Percentiles rank a stretch among this genome's conserved stretches.
These are phyloP conservation scores for Corticium candelabrum DNA, from an alignment of 37 sponge, comb jelly and placozoan genomes.

Conservation along the genomic window DNA sequence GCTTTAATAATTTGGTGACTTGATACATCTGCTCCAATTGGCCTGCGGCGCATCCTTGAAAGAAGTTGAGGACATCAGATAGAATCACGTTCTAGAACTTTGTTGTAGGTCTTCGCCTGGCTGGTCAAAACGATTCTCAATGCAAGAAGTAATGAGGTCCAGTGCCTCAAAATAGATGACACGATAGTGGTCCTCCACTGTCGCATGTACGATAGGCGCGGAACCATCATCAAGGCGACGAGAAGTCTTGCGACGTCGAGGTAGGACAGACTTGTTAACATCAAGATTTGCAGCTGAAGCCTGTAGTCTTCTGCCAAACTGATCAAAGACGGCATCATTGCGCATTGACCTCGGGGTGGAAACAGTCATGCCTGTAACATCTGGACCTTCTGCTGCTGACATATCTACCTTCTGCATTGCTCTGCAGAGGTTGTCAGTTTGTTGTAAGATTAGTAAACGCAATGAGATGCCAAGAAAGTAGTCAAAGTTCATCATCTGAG, in stretches of 20 bases:
- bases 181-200: constrained; percentile 29
- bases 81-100: constrained; percentile 11
- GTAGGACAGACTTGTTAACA: constrained; percentile 40
- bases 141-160: constrained; percentile 42
- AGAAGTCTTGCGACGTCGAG: constrained; percentile 41
- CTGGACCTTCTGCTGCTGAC: constrained; percentile 64
- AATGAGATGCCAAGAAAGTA: constrained; percentile 40
- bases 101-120: constrained; percentile 27
- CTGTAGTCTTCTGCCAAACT: constrained; percentile 39
- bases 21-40: neutral
- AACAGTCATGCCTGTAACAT: constrained; percentile 49
- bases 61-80: constrained; percentile 15
- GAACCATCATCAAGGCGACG: constrained; percentile 40
- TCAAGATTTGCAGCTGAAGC: constrained; percentile 16
- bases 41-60: constrained; percentile 10
- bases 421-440: constrained; percentile 55
- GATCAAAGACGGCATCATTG: constrained; percentile 33
- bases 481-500: constrained; percentile 21
- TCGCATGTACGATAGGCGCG: constrained; percentile 15
- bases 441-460: constrained; percentile 42
- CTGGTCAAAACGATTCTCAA: constrained; percentile 50
- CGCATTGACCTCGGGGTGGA: constrained; percentile 37
- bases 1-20: constrained; percentile 17
- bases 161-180: constrained; percentile 41
- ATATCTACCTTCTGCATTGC: constrained; percentile 39